These are phyloP conservation scores for Drosophila kanekoi DNA, from an alignment of 2,888 invertebrate species.

Conservation along the genomic window DNA sequence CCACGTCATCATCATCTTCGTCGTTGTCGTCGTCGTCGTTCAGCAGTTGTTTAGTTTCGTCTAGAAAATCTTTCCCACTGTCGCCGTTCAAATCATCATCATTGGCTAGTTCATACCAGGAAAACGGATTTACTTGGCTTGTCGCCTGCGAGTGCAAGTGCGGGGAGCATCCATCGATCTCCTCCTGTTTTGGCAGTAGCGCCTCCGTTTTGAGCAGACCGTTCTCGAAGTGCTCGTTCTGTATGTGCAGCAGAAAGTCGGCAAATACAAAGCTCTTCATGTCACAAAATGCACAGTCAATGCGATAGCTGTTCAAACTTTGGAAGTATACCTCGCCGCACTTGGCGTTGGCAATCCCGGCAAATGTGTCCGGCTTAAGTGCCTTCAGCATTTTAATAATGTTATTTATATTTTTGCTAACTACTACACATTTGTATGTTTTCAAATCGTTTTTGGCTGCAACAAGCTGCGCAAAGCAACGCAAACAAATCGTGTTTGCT, in stretches of 20 bases:
- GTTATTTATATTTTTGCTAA: conserved; percentile 18
- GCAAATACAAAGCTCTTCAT: conserved; percentile 77
- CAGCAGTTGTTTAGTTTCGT: conserved; percentile 12
- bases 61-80: conserved; percentile 28
- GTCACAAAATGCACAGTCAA: conserved; percentile 74
- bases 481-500: conserved; percentile 49
- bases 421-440: conserved; percentile 44
- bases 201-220: conserved; percentile 62
- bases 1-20: conserved; percentile 12
- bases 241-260: conserved; percentile 76
- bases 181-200: conserved; percentile 46
- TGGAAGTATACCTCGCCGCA: conserved; percentile 82
- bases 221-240: conserved; percentile 77
- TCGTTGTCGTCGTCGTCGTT: conserved; percentile 20
- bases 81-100: conserved; percentile 12
- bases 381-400: conserved; percentile 61
- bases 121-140: conserved; percentile 48
- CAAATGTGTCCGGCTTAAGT: conserved; percentile 62
- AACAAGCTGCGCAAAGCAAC: conserved; percentile 19
- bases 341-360: conserved; percentile 66
- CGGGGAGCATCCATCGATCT: conserved; percentile 17
- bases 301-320: conserved; percentile 69
- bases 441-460: conserved; percentile 3
- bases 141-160: conserved; percentile 2
- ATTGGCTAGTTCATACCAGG: conserved; percentile 57